Conservation (phyloP, 2,888 invertebrate genomes). For the Arenicola marina region DNA sequence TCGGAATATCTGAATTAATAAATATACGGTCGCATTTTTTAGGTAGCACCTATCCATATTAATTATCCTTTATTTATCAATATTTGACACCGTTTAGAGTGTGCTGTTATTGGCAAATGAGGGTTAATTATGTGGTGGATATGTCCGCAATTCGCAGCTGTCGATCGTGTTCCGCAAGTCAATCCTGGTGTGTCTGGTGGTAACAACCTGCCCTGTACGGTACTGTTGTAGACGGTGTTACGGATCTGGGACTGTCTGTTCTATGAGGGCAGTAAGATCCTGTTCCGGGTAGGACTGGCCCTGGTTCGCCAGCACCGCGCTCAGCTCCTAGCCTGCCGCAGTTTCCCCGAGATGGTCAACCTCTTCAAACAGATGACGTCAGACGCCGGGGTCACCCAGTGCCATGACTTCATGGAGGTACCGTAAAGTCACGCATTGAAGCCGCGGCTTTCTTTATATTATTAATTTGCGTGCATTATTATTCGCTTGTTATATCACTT, state of each 20-base stretch:
- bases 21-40: too few relatives aligned
- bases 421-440: too few relatives aligned
- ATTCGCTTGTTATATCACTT: too few relatives aligned
- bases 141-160: neutral
- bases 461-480: too few relatives aligned
- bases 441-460: too few relatives aligned
- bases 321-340: constrained; percentile 74
- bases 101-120: too few relatives aligned
- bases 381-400: constrained; percentile 78
- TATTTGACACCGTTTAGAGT: too few relatives aligned
- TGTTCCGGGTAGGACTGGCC: constrained; percentile 86
- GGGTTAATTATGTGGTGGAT: constrained; percentile 14
- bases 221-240: constrained; percentile 73
- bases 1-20: too few relatives aligned
- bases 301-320: constrained; percentile 68
- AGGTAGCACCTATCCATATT: too few relatives aligned
- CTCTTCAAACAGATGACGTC: constrained; percentile 82
- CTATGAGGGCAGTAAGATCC: constrained; percentile 89
- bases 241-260: constrained; percentile 96
- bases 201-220: neutral
- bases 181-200: neutral
- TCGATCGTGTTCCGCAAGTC: neutral
- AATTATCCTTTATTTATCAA: too few relatives aligned
- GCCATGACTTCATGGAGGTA: constrained; percentile 88
- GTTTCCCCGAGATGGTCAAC: constrained; percentile 80